phyloP scores from a whole-genome alignment of 1,140 invertebrate species.

The Mizuhopecten yessoensis region DNA sequence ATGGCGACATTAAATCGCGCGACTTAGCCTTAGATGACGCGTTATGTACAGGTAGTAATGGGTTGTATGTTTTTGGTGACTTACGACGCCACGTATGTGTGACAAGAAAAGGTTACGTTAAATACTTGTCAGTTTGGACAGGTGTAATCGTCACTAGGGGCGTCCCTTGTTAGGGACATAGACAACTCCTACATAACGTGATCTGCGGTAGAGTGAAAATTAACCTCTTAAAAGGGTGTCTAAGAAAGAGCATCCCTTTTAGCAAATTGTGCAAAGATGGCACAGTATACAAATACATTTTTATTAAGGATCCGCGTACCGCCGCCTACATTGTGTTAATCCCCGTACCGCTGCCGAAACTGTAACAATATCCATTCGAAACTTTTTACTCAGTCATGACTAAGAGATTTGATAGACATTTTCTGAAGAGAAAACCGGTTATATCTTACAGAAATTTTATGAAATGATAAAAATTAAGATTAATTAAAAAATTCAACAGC shows the following conservation, averaged over 20 bases:
- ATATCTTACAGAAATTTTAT: too few relatives aligned
- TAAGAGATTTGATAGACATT: too few relatives aligned
- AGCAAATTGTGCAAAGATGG: background rate
- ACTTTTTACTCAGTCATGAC: too few relatives aligned
- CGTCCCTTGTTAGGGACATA: background rate
- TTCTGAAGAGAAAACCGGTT: too few relatives aligned
- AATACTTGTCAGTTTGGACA: background rate
- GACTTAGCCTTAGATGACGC: background rate
- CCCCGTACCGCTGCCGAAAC: too few relatives aligned
- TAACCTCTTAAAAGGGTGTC: background rate
- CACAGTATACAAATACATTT: too few relatives aligned
- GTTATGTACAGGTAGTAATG: background rate
- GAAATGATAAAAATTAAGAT: too few relatives aligned
- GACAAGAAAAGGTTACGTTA: background rate
- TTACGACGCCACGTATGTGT: background rate
- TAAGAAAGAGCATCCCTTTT: background rate
- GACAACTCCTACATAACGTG: background rate
- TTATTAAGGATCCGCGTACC: too few relatives aligned
- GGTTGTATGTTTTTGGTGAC: slow-evolving; percentile 23
- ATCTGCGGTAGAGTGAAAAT: background rate
- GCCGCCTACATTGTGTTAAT: too few relatives aligned
- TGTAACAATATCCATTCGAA: too few relatives aligned
- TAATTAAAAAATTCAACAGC: too few relatives aligned
- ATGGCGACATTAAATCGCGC: background rate
- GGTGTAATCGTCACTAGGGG: background rate